Evolutionary conservation across 2,797 vertebrate genomes (phyloP).

Genomic region (Galago senegalensis): DNA sequence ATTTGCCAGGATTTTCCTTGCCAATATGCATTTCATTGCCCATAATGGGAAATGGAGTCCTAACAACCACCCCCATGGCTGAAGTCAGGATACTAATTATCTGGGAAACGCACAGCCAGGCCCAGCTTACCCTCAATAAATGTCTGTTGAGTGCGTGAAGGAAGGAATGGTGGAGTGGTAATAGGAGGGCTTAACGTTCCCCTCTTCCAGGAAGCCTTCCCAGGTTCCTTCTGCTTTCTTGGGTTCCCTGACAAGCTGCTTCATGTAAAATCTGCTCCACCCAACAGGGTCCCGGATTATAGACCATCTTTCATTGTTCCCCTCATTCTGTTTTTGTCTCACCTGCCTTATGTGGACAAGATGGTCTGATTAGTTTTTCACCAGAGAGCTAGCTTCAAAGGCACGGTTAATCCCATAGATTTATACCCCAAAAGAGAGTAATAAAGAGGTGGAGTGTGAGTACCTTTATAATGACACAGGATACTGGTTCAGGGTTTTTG

Average conservation of each 20-base stretch:
- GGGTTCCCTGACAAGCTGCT: background rate
- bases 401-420: background rate
- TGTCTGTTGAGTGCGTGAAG: background rate
- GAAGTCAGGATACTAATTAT: background rate
- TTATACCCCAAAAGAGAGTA: constrained; percentile 31
- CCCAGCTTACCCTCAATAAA: background rate
- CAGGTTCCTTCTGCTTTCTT: background rate
- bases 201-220: background rate
- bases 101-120: background rate
- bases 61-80: background rate
- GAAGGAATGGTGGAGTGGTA: background rate
- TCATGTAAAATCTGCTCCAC: background rate
- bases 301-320: background rate
- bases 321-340: background rate
- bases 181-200: background rate
- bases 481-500: background rate
- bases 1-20: constrained; percentile 29
- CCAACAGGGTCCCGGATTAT: background rate
- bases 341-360: background rate
- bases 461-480: background rate
- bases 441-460: background rate
- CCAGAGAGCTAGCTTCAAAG: background rate
- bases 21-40: background rate
- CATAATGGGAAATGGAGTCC: background rate
- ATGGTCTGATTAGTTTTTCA: background rate